A percentile compares a stretch with the other conserved stretches of the same genome.
Evolutionary conservation across 1,140 invertebrate species (phyloP).

Genomic region (Paramacrobiotus metropolitanus): DNA sequence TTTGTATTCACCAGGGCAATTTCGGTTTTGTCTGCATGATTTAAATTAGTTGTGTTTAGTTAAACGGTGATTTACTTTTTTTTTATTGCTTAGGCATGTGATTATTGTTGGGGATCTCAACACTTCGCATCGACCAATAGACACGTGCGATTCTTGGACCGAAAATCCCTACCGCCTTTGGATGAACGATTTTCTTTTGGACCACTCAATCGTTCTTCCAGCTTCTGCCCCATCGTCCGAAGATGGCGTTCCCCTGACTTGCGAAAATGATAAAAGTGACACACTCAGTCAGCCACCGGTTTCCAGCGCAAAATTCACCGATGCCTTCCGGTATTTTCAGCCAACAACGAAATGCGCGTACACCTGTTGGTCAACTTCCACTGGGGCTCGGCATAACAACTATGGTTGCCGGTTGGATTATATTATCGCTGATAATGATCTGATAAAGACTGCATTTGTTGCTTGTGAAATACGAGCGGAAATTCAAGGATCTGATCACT

Average conservation of each 20-base stretch:
- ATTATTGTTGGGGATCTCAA: conserved; percentile 33
- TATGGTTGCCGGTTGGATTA: conserved; percentile 34
- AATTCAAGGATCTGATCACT: conserved; percentile 34
- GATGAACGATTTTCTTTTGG: conserved; percentile 21
- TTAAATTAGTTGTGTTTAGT: no score
- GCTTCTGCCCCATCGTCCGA: no score
- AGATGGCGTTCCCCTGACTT: no score
- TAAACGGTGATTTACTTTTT: no score
- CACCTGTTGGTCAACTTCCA: conserved; percentile 31
- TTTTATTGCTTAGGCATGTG: conserved; percentile 22
- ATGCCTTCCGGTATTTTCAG: conserved; percentile 29
- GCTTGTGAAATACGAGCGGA: conserved; percentile 24
- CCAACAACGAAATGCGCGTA: conserved; percentile 24
- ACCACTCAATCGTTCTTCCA: no score
- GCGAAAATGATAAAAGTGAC: no score
- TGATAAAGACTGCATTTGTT: conserved; percentile 17
- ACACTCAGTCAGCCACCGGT: no score
- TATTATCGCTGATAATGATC: conserved; percentile 23
- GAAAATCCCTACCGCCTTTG: conserved; percentile 22
- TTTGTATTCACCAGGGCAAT: no score
- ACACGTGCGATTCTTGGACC: conserved; percentile 25
- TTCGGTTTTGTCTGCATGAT: no score
- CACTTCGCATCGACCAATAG: conserved; percentile 25
- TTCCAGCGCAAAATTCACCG: conserved; percentile 16
- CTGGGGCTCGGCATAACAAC: conserved; percentile 29